phyloP scores from a whole-genome alignment of 2,113 vertebrate genomes.

The Callipepla californica region DNA sequence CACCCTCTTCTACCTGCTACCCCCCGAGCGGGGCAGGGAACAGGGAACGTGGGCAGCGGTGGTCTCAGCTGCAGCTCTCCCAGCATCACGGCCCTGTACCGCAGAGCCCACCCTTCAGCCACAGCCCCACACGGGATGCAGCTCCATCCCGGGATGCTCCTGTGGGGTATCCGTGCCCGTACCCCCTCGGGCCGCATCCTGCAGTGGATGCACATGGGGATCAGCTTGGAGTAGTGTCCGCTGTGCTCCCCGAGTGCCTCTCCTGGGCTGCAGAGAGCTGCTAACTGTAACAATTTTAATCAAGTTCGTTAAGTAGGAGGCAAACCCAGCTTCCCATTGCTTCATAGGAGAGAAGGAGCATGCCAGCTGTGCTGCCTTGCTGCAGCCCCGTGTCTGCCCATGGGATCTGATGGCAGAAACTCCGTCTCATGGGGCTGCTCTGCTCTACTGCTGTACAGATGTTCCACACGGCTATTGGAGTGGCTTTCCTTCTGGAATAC shows the following conservation, averaged over 20 bases:
- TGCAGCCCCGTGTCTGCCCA: not conserved
- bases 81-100: not conserved
- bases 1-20: not conserved
- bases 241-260: too few species aligned
- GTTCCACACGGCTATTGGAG: not conserved
- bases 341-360: rapidly evolving
- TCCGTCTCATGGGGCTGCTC: not conserved
- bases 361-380: not conserved
- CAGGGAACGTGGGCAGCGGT: too few species aligned
- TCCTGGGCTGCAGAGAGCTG: not conserved
- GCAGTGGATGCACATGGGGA: not conserved
- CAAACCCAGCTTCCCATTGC: not conserved
- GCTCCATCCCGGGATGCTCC: not conserved
- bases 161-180: not conserved
- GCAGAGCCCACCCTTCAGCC: too few species aligned
- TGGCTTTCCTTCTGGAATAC: not conserved
- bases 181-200: too few species aligned
- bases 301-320: not conserved
- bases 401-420: rapidly evolving
- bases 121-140: too few species aligned
- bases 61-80: not conserved
- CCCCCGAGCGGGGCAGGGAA: not conserved
- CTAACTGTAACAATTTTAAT: not conserved
- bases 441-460: not conserved
- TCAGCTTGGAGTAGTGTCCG: not conserved